Evolutionary conservation across 2,113 vertebrate species (phyloP), one percentile per base, ranked within the genome.

Genomic region (Ceyx margarethae): DNA sequence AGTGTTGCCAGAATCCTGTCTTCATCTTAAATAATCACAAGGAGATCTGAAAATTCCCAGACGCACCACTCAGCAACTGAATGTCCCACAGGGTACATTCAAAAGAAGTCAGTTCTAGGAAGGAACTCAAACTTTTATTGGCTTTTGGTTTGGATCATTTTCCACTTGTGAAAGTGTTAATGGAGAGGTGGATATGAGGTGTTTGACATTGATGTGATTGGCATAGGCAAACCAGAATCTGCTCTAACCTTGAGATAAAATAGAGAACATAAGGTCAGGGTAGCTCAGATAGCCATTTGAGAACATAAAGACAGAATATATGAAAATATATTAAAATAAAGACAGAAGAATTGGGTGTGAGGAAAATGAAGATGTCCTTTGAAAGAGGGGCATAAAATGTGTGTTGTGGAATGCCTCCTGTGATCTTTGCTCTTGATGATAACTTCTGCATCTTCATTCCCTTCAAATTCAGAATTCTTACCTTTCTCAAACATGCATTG

Each of bases 1-100:
- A 88, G 33, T 86, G 67, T 81, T 3, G 20, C 74, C 84, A 91
- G 77, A 78, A 86, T 92, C 66, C 40, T 68, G 43, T 81, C 89
- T 93, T 67, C 61, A 78, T 93, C 73, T 71, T 81, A 87, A 90
- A 80, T 87, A 85, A 81, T 83, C 33, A 40, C 61, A 67, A 84
- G 25, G 68, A 78, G 61, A 75, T 81, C 40, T 78, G 53, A 78
- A 90, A 67, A 77, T n/a, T 72, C 69, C 88, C 43, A 51, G 65
- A 37, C 67, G 60, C 35, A 40, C 86, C 73, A 16, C 61, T 71
- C 66, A 67, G 40, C 57, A 89, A 48, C 48, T 79, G 71, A 23
- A 56, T 75, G 15, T 56, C 5, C 40, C 64, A 2, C 5, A 75
- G 53, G 26, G 26, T 40, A 71, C 25, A 17, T 33, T 81, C 48